phyloP scores from a whole-genome alignment of 2,113 vertebrate species.

The Arenaria interpres region DNA sequence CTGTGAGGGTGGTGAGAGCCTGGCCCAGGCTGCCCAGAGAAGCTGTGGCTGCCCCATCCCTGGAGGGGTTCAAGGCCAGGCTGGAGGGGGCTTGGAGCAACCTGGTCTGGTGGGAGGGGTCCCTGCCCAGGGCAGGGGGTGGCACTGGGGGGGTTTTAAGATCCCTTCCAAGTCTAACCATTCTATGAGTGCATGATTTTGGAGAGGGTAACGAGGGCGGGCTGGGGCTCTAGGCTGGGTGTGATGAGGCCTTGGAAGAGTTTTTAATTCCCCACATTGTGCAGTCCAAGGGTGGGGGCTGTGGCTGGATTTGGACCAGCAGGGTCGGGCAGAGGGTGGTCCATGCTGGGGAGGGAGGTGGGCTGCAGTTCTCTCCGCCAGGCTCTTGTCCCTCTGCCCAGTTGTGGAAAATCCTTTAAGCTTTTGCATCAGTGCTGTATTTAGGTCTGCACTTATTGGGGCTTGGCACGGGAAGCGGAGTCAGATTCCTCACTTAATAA shows the following conservation, averaged over 20 bases:
- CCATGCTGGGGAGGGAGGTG: background rate
- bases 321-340: background rate
- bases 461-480: background rate
- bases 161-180: background rate
- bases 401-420: constrained; percentile 57
- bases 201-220: background rate
- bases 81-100: background rate
- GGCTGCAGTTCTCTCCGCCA: background rate
- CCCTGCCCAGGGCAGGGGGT: background rate
- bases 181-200: background rate
- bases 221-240: background rate
- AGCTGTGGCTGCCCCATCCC: background rate
- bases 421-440: constrained; percentile 45
- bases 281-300: background rate
- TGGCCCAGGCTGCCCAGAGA: background rate
- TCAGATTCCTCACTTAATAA: constrained; percentile 6
- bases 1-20: background rate
- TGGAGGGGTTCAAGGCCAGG: background rate
- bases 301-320: background rate
- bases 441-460: constrained; percentile 24
- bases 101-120: background rate
- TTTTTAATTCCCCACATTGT: background rate
- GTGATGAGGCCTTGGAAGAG: background rate
- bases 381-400: background rate
- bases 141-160: background rate